Evolutionary conservation across 2,797 vertebrate species (phyloP).

Genomic region (Fratercula arctica): DNA sequence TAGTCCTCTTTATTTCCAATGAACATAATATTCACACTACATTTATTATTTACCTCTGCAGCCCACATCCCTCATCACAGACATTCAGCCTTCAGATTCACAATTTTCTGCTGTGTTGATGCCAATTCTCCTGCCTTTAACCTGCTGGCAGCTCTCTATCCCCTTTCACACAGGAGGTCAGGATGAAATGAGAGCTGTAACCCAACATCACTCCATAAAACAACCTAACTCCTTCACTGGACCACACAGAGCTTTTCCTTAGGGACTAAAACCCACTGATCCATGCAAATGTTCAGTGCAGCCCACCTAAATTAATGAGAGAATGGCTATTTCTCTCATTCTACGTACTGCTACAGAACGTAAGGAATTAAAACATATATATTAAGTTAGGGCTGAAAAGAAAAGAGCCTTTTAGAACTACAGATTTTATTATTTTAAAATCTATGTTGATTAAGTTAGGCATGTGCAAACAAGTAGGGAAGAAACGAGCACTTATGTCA

Average conservation of each 20-base stretch:
- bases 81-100: conserved; percentile 54
- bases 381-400: not conserved
- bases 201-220: conserved; percentile 67
- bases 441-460: not conserved
- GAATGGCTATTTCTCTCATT: conserved; percentile 12
- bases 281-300: conserved; percentile 21
- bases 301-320: conserved; percentile 34
- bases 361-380: not conserved
- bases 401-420: not conserved
- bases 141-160: conserved; percentile 55
- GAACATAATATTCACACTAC: conserved; percentile 54
- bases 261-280: conserved; percentile 51
- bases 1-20: conserved; percentile 52
- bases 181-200: conserved; percentile 63
- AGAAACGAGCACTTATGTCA: not conserved
- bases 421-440: not conserved
- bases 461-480: not conserved
- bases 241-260: conserved; percentile 64
- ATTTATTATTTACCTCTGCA: conserved; percentile 65
- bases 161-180: conserved; percentile 53
- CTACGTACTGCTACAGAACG: not conserved
- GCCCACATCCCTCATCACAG: conserved; percentile 63
- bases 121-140: conserved; percentile 64
- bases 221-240: conserved; percentile 64
- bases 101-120: conserved; percentile 66